Conservation (phyloP, 30 jellyfish, hydroid and myxozoan species). For the Turritopsis dohrnii region DNA sequence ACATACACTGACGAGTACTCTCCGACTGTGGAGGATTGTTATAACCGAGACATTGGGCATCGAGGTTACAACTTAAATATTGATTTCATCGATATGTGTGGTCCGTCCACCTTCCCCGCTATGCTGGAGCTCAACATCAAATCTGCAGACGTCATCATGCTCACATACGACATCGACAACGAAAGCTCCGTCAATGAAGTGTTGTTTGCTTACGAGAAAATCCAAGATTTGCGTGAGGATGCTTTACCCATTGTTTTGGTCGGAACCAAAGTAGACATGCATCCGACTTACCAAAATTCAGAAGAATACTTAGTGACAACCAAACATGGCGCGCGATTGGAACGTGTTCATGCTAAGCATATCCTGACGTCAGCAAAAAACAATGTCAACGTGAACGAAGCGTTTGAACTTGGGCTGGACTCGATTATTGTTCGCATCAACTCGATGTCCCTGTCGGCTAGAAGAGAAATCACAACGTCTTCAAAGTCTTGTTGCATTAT, state of each 20-base stretch:
- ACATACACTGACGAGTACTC: conserved; percentile 20
- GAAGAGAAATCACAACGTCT: neutral
- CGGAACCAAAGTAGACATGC: conserved; percentile 31
- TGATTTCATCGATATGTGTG: conserved; percentile 37
- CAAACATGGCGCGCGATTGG: neutral
- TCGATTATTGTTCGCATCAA: neutral
- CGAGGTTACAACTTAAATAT: conserved; percentile 25
- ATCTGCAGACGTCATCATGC: conserved; percentile 34
- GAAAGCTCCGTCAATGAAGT: conserved; percentile 26
- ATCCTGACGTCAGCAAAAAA: conserved; percentile 39
- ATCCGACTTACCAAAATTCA: neutral
- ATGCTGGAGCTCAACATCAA: conserved; percentile 34
- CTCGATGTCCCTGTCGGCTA: neutral
- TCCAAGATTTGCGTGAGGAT: conserved; percentile 21
- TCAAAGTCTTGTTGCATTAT: neutral
- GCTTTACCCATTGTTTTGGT: conserved; percentile 27
- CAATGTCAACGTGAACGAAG: conserved; percentile 36
- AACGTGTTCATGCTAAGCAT: conserved; percentile 11
- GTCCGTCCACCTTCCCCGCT: conserved; percentile 30
- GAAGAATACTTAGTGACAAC: neutral
- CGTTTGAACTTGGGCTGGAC: conserved; percentile 37
- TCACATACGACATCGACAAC: conserved; percentile 28
- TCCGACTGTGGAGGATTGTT: conserved; percentile 45
- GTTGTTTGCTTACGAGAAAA: neutral
- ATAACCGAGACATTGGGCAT: conserved; percentile 19